Conservation (phyloP, 2,888 invertebrate species). For the Pyrochroa serraticornis region DNA sequence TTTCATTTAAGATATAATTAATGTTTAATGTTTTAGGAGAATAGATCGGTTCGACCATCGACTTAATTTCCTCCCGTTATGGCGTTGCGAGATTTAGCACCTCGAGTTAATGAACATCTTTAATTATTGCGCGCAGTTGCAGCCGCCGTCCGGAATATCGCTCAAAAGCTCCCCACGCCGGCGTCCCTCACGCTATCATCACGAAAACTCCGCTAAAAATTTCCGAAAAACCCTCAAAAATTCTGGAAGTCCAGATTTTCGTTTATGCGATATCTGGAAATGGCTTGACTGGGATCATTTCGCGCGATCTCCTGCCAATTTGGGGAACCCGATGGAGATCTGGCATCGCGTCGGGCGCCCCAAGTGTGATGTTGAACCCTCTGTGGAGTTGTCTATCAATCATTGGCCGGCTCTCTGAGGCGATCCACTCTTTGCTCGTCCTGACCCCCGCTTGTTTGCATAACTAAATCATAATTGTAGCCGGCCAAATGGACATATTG, state of each 20-base stretch:
- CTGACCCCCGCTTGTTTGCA: conserved; percentile 58
- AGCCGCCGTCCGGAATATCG: not conserved
- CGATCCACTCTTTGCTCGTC: conserved; percentile 33
- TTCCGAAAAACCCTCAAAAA: no score
- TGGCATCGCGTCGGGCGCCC: conserved; percentile 37
- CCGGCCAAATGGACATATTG: conserved; percentile 56
- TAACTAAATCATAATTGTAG: conserved; percentile 59
- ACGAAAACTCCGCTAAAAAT: no score
- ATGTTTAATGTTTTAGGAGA: conserved; percentile 34
- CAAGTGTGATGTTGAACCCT: conserved; percentile 51
- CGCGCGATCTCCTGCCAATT: no score
- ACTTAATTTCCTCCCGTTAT: conserved; percentile 24
- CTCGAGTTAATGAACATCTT: conserved; percentile 14
- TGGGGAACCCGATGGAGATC: no score
- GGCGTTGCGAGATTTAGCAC: conserved; percentile 18
- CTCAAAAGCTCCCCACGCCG: no score
- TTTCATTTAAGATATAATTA: conserved; percentile 46
- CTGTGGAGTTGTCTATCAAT: conserved; percentile 52
- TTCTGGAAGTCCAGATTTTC: no score
- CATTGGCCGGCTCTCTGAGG: conserved; percentile 34
- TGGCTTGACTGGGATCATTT: no score
- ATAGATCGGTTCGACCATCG: conserved; percentile 20
- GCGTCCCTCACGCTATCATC: no score
- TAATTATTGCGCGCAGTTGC: conserved; percentile 11
- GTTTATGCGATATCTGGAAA: no score